These are phyloP conservation scores for Thereva nobilitata DNA, from an alignment of 2,888 invertebrate species.

Conservation along the genomic window DNA sequence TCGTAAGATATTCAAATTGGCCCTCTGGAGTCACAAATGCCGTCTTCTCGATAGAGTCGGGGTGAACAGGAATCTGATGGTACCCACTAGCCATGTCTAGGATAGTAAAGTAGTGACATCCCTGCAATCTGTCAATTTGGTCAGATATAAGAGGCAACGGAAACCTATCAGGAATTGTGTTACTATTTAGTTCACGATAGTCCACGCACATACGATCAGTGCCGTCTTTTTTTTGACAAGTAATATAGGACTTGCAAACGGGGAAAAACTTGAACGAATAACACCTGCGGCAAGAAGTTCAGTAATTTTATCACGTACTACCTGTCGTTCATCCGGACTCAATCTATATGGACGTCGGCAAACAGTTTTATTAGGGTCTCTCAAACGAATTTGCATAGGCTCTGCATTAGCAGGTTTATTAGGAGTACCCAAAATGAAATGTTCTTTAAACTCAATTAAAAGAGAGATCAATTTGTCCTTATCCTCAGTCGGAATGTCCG, in stretches of 20 bases:
- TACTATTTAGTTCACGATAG: constrained; percentile 47
- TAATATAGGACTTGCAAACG: constrained; percentile 41
- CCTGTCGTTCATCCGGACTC: constrained; percentile 38
- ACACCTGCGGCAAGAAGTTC: constrained; percentile 42
- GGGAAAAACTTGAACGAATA: constrained; percentile 46
- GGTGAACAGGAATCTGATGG: constrained; percentile 19
- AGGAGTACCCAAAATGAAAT: background rate
- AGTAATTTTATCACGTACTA: constrained; percentile 22
- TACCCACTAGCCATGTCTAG: constrained; percentile 46
- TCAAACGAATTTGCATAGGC: background rate
- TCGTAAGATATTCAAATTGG: constrained; percentile 46
- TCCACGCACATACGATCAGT: constrained; percentile 46
- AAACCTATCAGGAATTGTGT: constrained; percentile 38
- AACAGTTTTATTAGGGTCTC: background rate
- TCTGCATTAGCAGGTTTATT: background rate
- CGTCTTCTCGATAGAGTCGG: background rate
- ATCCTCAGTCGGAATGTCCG: too few relatives aligned
- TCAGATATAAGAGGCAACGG: constrained; percentile 9
- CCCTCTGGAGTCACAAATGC: constrained; percentile 19
- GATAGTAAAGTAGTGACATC: constrained; percentile 43
- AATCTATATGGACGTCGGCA: constrained; percentile 44
- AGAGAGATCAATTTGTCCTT: too few relatives aligned
- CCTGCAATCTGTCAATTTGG: background rate
- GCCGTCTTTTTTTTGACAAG: constrained; percentile 45
- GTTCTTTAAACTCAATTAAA: too few relatives aligned